These are phyloP conservation scores for Rhadinocentrus ornatus DNA, from an alignment of 2,797 vertebrate genomes.

Conservation along the genomic window DNA sequence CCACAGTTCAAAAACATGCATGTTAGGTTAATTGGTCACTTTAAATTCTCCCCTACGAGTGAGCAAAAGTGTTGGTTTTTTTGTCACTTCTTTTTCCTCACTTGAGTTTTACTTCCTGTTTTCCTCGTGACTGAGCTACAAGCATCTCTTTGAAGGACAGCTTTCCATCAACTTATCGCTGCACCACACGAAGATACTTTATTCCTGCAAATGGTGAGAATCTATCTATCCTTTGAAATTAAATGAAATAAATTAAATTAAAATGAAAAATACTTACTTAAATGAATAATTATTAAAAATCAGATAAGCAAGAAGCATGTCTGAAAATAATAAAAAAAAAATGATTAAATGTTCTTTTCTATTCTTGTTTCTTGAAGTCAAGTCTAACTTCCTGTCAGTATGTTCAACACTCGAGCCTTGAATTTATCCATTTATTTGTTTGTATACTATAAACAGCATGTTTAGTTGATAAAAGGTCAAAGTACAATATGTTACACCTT, in stretches of 20 bases:
- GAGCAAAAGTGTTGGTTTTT: too few relatives aligned
- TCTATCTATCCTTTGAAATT: not conserved
- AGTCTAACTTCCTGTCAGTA: not conserved
- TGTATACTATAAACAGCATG: not conserved
- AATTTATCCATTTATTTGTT: not conserved
- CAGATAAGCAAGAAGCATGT: not conserved
- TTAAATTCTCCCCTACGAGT: too few relatives aligned
- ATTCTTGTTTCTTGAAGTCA: not conserved
- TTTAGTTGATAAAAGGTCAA: not conserved
- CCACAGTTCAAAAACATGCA: too few relatives aligned
- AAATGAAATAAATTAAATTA: too few relatives aligned
- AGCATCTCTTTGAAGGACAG: not conserved
- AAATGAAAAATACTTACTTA: not conserved
- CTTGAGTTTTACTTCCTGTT: conserved; percentile 57
- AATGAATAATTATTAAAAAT: not conserved
- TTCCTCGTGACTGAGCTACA: conserved; percentile 3
- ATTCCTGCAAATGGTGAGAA: conserved; percentile 60
- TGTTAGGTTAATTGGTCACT: too few relatives aligned
- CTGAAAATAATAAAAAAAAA: not conserved
- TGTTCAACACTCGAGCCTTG: not conserved
- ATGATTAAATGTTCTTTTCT: not conserved
- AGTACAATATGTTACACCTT: too few relatives aligned
- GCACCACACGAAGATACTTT: not conserved
- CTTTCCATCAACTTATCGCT: not conserved
- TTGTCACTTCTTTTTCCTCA: not conserved